These are phyloP conservation scores for Phaethon lepturus DNA, from an alignment of 2,113 vertebrate species.

Conservation along the genomic window DNA sequence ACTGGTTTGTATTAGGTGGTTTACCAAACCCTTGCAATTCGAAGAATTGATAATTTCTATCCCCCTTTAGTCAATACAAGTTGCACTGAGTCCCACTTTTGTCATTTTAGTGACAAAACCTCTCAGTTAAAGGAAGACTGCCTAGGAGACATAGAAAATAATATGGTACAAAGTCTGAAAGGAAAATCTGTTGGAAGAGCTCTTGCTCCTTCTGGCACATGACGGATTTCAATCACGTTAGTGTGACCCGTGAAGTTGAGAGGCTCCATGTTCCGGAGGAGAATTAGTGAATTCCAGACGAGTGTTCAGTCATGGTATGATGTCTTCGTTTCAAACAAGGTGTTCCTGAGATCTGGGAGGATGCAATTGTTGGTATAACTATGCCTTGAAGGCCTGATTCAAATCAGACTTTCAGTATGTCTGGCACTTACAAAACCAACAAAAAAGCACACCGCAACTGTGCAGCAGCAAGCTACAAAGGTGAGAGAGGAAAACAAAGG, in stretches of 20 bases:
- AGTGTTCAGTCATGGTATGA: fast-evolving
- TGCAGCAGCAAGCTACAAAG: neutral
- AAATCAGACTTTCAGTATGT: neutral
- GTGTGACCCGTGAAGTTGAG: neutral
- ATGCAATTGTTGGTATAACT: neutral
- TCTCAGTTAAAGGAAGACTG: neutral
- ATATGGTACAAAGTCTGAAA: neutral
- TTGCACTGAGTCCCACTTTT: neutral
- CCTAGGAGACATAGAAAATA: neutral
- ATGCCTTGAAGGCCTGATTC: neutral
- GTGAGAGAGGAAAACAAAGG: neutral
- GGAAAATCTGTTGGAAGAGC: neutral
- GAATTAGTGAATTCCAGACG: neutral
- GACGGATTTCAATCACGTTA: fast-evolving
- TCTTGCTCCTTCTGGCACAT: neutral
- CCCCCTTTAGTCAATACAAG: neutral
- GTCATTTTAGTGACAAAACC: neutral
- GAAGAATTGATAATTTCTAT: neutral
- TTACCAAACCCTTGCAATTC: neutral
- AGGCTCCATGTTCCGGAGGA: neutral
- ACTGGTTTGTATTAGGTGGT: neutral
- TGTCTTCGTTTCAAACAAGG: neutral
- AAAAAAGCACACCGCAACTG: no score
- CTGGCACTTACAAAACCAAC: no score
- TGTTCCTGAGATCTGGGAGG: neutral